Percentiles rank a stretch among this genome's conserved stretches.
These are phyloP conservation scores for Cryptoblepharus egeriae DNA, from an alignment of 2,797 vertebrate genomes.

Conservation along the genomic window DNA sequence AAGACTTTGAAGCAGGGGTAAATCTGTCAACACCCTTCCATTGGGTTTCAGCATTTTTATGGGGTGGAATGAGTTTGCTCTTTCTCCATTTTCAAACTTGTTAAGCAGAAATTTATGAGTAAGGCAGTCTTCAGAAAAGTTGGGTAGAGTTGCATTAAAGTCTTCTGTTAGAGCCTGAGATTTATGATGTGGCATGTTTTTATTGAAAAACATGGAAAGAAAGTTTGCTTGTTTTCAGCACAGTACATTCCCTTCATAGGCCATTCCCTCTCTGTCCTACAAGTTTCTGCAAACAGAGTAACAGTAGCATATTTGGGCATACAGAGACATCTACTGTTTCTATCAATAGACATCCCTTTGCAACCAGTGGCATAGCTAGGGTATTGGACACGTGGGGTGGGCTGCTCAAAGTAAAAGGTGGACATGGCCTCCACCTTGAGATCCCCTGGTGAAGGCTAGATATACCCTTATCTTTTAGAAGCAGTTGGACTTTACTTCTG, in stretches of 20 bases:
- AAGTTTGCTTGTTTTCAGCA: not conserved
- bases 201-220: conserved; percentile 2
- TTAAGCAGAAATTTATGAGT: not conserved
- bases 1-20: conserved; percentile 5
- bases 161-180: conserved; percentile 5
- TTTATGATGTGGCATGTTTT: conserved; percentile 1
- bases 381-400: no score
- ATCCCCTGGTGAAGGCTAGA: no score
- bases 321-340: not conserved
- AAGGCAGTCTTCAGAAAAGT: not conserved
- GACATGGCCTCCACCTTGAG: no score
- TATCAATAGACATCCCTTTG: not conserved
- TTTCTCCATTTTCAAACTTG: not conserved
- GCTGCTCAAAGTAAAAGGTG: no score
- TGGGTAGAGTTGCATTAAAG: not conserved
- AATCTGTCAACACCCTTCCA: conserved; percentile 15
- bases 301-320: not conserved
- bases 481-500: no score
- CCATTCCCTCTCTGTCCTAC: not conserved
- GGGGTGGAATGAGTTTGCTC: not conserved
- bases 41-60: not conserved
- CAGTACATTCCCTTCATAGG: not conserved
- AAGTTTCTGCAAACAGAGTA: not conserved
- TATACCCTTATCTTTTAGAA: no score
- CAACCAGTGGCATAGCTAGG: no score